Base-by-base conservation (phyloP, 2,113 vertebrate genomes). In the Pelodiscus sinensis region DNA sequence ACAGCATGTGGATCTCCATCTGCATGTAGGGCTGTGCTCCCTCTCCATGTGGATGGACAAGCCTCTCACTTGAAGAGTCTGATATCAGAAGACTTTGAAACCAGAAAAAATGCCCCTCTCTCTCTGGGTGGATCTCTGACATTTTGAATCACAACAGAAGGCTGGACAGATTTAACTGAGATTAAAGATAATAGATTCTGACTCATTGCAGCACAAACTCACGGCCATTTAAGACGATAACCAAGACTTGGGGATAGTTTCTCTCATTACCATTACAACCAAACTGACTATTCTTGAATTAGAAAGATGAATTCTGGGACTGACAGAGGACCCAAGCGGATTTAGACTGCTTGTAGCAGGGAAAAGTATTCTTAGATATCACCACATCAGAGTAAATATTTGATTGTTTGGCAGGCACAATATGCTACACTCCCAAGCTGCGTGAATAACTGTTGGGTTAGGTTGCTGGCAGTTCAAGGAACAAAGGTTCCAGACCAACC, bases 361-460 rank as follows among this genome's bases (percentile, higher is more conserved):
- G 51, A 87, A 56, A 25, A 18, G 29, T 0, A 22, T 6, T 71
- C 50, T 80, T 6, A 1, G 5, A 2, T 13, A 56, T 14, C 88
- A 15, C 16, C 21, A n/a, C 21, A 14, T 55, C 25, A n/a, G 29
- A 57, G 35, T 51, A 25, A 52, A 51, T 16, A 27, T 24, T 50
- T 0, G 13, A 27, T 60, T 0, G 0, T 11, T 16, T 24, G 1
- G 16, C n/a, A 58, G 55, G 35, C 10, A 58, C 22, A 75, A 18
- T 3, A 2, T 0, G 1, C n/a, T 21, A 13, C 27, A 14, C 62
- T 58, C 25, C 79, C 56, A 3, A 57, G 56, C 56, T 3, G 0
- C 0, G 0, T 1, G 3, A n/a, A 14, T 51, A 27, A 5, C 4
- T 65, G 29, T 8, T 3, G 3, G 31, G 31, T 65, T 29, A 57